phyloP scores from a whole-genome alignment of 2,797 vertebrate species.

The Amblyopsis hoosieri region DNA sequence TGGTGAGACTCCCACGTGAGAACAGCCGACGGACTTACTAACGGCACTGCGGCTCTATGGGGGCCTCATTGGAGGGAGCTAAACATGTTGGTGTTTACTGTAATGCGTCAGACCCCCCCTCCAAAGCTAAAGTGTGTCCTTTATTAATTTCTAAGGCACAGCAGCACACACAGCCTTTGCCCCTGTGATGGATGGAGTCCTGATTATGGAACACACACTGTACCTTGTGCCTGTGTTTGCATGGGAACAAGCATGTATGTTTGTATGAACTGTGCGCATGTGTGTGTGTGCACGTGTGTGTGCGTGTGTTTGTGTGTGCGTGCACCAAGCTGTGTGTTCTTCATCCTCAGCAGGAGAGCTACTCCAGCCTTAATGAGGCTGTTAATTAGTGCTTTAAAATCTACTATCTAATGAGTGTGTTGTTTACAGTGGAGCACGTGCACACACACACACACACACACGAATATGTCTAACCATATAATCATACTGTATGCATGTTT shows the following conservation, averaged over 20 bases:
- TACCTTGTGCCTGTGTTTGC: not conserved
- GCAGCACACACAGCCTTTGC: conserved; percentile 13
- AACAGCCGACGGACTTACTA: conserved; percentile 10
- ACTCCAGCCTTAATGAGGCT: conserved; percentile 63
- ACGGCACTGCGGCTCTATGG: not conserved
- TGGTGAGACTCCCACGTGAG: conserved; percentile 11
- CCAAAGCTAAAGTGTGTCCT: conserved; percentile 22
- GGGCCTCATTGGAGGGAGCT: not conserved
- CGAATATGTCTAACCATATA: not conserved
- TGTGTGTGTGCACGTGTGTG: conserved; percentile 11
- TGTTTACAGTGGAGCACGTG: conserved; percentile 28
- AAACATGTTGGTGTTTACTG: conserved; percentile 6
- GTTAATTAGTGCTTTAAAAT: conserved; percentile 70
- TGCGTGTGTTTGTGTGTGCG: conserved; percentile 3
- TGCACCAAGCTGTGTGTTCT: conserved; percentile 11
- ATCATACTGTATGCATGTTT: not conserved
- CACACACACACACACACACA: conserved; percentile 11
- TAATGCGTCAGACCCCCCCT: conserved; percentile 1
- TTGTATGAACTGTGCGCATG: not conserved
- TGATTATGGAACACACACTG: not conserved
- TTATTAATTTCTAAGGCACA: conserved; percentile 8
- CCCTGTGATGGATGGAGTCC: conserved; percentile 6
- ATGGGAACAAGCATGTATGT: not conserved
- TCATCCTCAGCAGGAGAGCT: conserved; percentile 56
- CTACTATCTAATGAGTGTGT: conserved; percentile 57